Percentiles rank a stretch among this genome's conserved stretches.
phyloP scores from a whole-genome alignment of 1,140 invertebrate genomes.

The Drosophila pseudoobscura region DNA sequence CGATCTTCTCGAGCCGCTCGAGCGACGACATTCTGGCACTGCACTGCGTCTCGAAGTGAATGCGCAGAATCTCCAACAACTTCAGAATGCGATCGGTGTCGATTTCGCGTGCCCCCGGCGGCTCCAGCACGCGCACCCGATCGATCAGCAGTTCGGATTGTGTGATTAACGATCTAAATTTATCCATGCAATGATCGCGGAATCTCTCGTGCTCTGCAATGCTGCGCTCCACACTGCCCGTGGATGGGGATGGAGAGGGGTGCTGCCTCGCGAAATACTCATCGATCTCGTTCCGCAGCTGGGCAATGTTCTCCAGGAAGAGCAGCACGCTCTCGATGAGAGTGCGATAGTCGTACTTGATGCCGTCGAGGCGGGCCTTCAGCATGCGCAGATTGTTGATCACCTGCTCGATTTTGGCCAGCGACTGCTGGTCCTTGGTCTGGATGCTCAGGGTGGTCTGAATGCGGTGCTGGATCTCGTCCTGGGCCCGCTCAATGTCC shows the following conservation, averaged over 20 bases:
- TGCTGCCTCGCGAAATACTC: slow-evolving; percentile 58
- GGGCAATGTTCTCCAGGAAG: slow-evolving; percentile 74
- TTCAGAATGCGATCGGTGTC: slow-evolving; percentile 89
- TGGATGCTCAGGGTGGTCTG: slow-evolving; percentile 84
- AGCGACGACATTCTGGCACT: slow-evolving; percentile 87
- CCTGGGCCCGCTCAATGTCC: slow-evolving; percentile 89
- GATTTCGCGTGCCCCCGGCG: slow-evolving; percentile 86
- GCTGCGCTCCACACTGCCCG: slow-evolving; percentile 58
- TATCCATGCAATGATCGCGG: slow-evolving; percentile 81
- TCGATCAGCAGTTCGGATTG: slow-evolving; percentile 82
- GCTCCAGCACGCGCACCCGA: slow-evolving; percentile 86
- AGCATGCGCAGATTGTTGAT: slow-evolving; percentile 79
- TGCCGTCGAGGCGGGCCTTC: slow-evolving; percentile 86
- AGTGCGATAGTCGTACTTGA: slow-evolving; percentile 89
- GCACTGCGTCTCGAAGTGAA: slow-evolving; percentile 80
- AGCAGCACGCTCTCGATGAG: slow-evolving; percentile 87
- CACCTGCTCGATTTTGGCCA: slow-evolving; percentile 87
- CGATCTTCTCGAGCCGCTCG: slow-evolving; percentile 87
- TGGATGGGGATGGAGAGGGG: slow-evolving; percentile 11
- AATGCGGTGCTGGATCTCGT: slow-evolving; percentile 89
- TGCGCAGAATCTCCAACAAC: slow-evolving; percentile 84
- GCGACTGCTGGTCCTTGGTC: slow-evolving; percentile 86
- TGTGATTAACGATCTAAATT: slow-evolving; percentile 83
- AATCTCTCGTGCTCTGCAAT: slow-evolving; percentile 82
- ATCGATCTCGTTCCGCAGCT: slow-evolving; percentile 73